A percentile compares a stretch with the other conserved stretches of the same genome.
phyloP scores from a whole-genome alignment of 2,888 invertebrate genomes.

The Agrochola litura region DNA sequence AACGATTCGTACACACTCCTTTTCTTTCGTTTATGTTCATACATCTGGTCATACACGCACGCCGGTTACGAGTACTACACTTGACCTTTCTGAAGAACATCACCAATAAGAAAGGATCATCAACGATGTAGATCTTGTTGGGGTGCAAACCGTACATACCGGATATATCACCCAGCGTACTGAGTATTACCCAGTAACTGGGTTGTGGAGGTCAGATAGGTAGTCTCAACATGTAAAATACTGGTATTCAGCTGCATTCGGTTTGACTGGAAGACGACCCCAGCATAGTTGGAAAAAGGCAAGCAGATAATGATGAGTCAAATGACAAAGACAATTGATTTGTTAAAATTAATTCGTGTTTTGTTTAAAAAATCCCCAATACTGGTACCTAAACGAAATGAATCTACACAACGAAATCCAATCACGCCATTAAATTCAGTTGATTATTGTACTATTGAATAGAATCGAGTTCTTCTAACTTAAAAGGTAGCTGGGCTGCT shows the following conservation, averaged over 20 bases:
- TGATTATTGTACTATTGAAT: not conserved
- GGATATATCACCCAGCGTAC: no score
- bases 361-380: not conserved
- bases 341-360: not conserved
- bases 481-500: not conserved
- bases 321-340: no score
- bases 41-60: no score
- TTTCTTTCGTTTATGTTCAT: no score
- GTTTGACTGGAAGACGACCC: not conserved
- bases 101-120: no score
- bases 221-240: not conserved
- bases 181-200: not conserved
- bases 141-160: no score
- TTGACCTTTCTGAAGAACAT: no score
- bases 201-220: not conserved
- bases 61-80: no score
- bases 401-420: not conserved
- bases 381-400: not conserved
- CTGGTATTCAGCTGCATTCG: not conserved
- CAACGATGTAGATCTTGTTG: no score
- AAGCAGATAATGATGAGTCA: no score
- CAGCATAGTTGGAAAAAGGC: not conserved
- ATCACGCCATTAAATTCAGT: not conserved
- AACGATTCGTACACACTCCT: no score
- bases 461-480: not conserved